Base-by-base conservation (phyloP, 53 echinoderm and acorn worm genomes). In the Arbacia lixula region DNA sequence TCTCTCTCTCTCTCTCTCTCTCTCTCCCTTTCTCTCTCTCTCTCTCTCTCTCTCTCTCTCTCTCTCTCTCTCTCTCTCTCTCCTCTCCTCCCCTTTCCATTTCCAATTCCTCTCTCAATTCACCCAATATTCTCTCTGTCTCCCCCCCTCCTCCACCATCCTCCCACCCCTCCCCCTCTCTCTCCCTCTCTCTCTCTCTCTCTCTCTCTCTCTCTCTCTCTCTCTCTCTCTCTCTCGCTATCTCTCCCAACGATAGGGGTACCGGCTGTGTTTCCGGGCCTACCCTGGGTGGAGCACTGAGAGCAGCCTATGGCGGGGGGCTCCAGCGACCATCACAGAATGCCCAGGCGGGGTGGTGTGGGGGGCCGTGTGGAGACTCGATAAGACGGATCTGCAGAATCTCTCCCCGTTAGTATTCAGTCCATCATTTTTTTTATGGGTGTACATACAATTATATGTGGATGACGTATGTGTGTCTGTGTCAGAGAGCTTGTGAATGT, bases 321-420 rank as follows among this genome's bases (percentile, higher is more conserved):
- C 71, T 20, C 63, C 71, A 6, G 86, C 82, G 1, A 81, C 52
- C 22, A 86, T 90, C 19, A 71, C 19, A 14, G 68, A 90, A 55
- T 71, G 86, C 17, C 61, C 36, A 10, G 86, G 83, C 5, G 83
- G 73, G 17, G 58, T 36, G 12, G 86, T 90, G 6, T 90, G 90
- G 90, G 90, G 90, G 38, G 90, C 76, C 1, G 90, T 90, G 29
- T 85, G 85, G 74, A 71, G 86, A 37, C 72, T 90, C 34, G 22
- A 76, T 1, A 38, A 73, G 8, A 1, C 19, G 36, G 72, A 90
- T 27, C 75, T 86, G 34, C 30, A 37, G 10, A 66, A 43, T 36
- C 73, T 90, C 3, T 72, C 82, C 46, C 50, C 22, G 90, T 90
- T 63, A 86, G 90, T 8, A 69, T 12, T 31, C 31, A n/a, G n/a